Evolutionary conservation across 2,113 vertebrate species (phyloP), one percentile per base, ranked within the genome.

Genomic region (Epinephelus moara): DNA sequence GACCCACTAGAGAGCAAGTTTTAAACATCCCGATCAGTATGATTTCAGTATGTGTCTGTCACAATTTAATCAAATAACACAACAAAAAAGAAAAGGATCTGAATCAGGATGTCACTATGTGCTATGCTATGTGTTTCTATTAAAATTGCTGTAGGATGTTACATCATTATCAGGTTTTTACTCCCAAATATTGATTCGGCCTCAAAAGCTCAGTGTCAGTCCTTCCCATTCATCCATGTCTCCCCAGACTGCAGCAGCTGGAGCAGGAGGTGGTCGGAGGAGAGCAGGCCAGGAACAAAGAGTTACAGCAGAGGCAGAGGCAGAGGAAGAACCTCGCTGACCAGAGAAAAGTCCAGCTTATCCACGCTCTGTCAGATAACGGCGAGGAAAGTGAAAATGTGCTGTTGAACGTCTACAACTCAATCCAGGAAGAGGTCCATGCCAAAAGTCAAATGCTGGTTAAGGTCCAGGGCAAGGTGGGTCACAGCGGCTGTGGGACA

Each of bases 351-450:
- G 89, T 87, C 87, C 95, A 96, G 89, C 96, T 98, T 25, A 77
- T 95, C 77, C 85, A 91, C 0, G 96, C 96, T 0, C 91, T 97
- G 92, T 95, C 95, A 70, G 96, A 93, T 33, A 81, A 91, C 1
- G 85, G 91, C 0, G 93, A 97, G 87, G 96, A 97, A 42, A 91
- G 95, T 15, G 96, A 98, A 9, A 93, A 88, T 67, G 95, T 96
- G 70, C 93, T 98, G 76, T 91, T 98, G 4, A 92, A 93, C 0
- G 96, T 96, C 68, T 97, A 96, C 0, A 91, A 97, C 85, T 98
- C 98, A 83, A 97, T 97, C 86, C 97, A 98, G 91, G 96, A 98
- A 59, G 96, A 99, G 84, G 93, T 96, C 17, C 74, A 92, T 57
- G 97, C 95, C 85, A 97, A 97, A 90, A 96, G 85, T 91, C 96